phyloP scores from a whole-genome alignment of 1,140 invertebrate species.

The Samia ricini region DNA sequence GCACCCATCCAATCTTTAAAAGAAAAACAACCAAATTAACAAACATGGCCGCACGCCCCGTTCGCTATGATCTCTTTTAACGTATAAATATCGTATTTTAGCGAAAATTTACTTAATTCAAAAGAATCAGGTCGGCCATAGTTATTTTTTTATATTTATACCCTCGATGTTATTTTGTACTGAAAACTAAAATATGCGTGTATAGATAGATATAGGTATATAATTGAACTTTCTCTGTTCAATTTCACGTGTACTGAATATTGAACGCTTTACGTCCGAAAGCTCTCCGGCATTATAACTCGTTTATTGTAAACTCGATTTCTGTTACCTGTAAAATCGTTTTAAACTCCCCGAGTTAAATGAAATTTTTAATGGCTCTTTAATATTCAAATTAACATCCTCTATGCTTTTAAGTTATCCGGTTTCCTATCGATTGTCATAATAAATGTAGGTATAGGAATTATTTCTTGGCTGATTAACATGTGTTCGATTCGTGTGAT shows the following conservation, averaged over 20 bases:
- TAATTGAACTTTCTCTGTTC: conserved; percentile 8
- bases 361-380: not conserved
- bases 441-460: not conserved
- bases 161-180: not conserved
- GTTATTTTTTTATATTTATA: not conserved
- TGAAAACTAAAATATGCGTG: conserved; percentile 8
- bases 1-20: not conserved
- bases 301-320: not conserved
- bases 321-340: not conserved
- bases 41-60: no score
- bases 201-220: not conserved
- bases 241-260: conserved; percentile 4
- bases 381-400: not conserved
- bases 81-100: not conserved
- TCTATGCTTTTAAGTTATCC: not conserved
- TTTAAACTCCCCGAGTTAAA: not conserved
- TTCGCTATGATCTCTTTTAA: not conserved
- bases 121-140: not conserved
- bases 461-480: not conserved
- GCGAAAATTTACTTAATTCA: conserved; percentile 8
- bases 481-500: no score
- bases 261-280: not conserved
- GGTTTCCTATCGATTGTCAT: not conserved
- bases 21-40: not conserved
- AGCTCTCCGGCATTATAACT: not conserved